Base-by-base conservation (phyloP, 1,140 invertebrate species). In the Cyclargus thomasi region DNA sequence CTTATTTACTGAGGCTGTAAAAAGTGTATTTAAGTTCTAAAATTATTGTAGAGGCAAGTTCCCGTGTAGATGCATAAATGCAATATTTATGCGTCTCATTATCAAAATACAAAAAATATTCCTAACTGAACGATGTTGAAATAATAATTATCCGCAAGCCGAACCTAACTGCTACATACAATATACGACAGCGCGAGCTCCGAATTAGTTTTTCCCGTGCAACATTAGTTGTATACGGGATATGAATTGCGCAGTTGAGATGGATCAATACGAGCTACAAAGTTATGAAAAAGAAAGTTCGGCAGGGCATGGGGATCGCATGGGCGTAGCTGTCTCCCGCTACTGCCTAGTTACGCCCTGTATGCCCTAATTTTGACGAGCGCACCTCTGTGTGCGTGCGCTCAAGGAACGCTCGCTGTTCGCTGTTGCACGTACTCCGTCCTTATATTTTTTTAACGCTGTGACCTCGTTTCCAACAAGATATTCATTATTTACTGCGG, bases 231-330 rank as follows among this genome's bases (percentile, higher is more conserved):
- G 78, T 82, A 82, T 82, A 78, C 75, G 79, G 76, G 74, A 82
- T 80, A 83, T 85, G 85, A 86, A 88, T 85, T 82, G 87, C 87
- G 85, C 84, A 88, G 84, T 86, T 89, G 76, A 82, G 83, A 83
- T 82, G 87, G 87, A 90, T 90, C 87, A 83, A 90, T 90, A 90
- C 83, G 70, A 77, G 81, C 78, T 82, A 83, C 83, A 78, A 86
- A 88, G 87, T 90, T 90, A 90, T 90, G 87, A 90, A 90, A 90
- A 88, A 88, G 85, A 82, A 89, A 90, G 76, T 90, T 90, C 77
- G 83, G 85, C 81, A 87, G 79, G 83, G 82, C 82, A 80, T 80
- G 82, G 83, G 80, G 82, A 80, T 81, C 79, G 81, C 73, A 79
- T 79, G 82, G 83, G 82, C 79, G 85, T 82, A 55, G 77, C 80